A percentile compares a stretch with the other conserved stretches of the same genome.
These are phyloP conservation scores for Brachyptera putata DNA, from an alignment of 2,888 invertebrate species.

Conservation along the genomic window DNA sequence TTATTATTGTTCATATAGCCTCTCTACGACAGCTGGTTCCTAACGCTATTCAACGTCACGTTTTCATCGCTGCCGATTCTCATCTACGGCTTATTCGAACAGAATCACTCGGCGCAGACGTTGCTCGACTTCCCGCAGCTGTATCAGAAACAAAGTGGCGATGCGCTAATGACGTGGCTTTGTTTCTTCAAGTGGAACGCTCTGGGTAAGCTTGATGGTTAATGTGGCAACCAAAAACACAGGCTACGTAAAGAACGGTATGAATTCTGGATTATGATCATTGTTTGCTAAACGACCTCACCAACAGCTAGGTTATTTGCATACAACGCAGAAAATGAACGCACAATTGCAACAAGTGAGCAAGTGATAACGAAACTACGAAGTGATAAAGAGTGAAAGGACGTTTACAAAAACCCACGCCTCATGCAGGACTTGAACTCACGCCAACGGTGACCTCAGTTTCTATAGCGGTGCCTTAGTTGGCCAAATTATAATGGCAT, in stretches of 20 bases:
- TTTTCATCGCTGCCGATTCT: conserved; percentile 73
- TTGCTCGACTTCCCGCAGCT: conserved; percentile 60
- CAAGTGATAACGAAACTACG: no score
- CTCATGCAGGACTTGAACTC: no score
- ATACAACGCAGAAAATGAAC: no score
- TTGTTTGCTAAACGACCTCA: background rate
- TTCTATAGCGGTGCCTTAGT: no score
- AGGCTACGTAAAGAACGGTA: background rate
- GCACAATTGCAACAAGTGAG: no score
- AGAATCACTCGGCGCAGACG: conserved; percentile 55
- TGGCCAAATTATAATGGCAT: no score
- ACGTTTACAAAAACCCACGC: no score
- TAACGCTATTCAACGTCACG: conserved; percentile 71
- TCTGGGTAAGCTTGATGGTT: conserved; percentile 47
- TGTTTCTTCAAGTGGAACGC: conserved; percentile 61
- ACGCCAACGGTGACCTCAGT: no score
- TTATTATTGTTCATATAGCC: conserved; percentile 60
- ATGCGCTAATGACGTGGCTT: conserved; percentile 58
- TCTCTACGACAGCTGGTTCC: conserved; percentile 68
- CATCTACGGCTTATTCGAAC: conserved; percentile 69
- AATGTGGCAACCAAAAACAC: background rate
- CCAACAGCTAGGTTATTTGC: no score
- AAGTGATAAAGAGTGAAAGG: no score
- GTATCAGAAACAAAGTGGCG: conserved; percentile 60
- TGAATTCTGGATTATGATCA: background rate